Evolutionary conservation across 2,797 vertebrate species (phyloP).

Genomic region (Manis pentadactyla): DNA sequence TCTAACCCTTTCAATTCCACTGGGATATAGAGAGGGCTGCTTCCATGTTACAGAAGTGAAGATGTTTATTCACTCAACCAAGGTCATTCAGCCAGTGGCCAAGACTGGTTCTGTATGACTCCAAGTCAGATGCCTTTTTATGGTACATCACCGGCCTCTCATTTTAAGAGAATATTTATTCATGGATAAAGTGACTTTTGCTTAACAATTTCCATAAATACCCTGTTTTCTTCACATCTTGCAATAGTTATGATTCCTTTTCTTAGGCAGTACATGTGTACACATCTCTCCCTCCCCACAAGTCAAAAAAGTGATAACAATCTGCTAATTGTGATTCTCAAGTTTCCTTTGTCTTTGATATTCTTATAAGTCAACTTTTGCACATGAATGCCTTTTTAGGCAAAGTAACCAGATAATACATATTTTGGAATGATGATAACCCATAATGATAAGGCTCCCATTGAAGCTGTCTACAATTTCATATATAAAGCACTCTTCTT

Average conservation of each 20-base stretch:
- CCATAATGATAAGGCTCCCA: background rate
- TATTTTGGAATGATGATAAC: background rate
- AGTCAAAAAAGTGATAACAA: background rate
- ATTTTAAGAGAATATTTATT: background rate
- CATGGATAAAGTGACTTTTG: constrained; percentile 18
- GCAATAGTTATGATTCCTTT: background rate
- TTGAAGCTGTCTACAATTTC: background rate
- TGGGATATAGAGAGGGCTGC: background rate
- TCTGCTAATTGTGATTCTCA: background rate
- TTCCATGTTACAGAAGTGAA: background rate
- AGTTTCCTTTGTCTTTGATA: constrained; percentile 30
- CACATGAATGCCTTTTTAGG: background rate
- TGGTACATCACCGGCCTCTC: background rate
- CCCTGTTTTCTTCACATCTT: constrained; percentile 20
- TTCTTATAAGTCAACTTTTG: background rate
- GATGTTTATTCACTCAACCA: background rate
- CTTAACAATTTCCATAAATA: constrained; percentile 1
- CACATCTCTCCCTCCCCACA: too few relatives aligned
- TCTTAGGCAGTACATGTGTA: background rate
- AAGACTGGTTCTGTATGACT: background rate
- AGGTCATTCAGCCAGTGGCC: background rate
- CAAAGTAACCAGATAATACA: background rate
- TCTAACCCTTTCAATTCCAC: background rate
- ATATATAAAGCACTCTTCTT: background rate
- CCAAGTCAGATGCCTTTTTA: background rate